A percentile compares a stretch with the other conserved stretches of the same genome.
Evolutionary conservation across 2,113 vertebrate species (phyloP).

Genomic region (Rhombomys opimus): DNA sequence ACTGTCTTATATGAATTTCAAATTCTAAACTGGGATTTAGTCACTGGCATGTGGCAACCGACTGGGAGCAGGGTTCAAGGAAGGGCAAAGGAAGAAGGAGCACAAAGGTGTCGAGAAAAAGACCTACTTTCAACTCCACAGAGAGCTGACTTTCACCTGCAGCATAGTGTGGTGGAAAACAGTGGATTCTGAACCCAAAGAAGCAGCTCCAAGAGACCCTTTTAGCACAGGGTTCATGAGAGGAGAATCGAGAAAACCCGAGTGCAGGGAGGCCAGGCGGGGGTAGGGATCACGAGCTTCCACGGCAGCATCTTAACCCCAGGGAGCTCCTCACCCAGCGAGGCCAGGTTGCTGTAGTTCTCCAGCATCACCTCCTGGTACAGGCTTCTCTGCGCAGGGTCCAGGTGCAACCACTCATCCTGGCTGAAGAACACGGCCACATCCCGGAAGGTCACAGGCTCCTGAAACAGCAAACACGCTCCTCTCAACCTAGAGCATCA

Average conservation of each 20-base stretch:
- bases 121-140: not conserved
- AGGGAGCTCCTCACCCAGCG: slow-evolving; percentile 67
- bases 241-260: not conserved
- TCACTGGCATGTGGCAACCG: not conserved
- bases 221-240: not conserved
- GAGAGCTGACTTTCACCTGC: not conserved
- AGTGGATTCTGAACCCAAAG: not conserved
- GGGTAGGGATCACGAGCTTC: not conserved
- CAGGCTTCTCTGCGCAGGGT: slow-evolving; percentile 65
- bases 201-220: too few relatives aligned
- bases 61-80: not conserved
- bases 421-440: slow-evolving; percentile 80
- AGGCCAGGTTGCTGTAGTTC: slow-evolving; percentile 76
- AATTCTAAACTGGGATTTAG: not conserved
- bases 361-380: slow-evolving; percentile 82
- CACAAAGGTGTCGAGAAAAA: not conserved
- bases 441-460: slow-evolving; percentile 75
- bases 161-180: not conserved
- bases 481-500: not conserved
- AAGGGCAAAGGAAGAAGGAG: not conserved
- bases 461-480: slow-evolving; percentile 68
- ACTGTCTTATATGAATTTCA: not conserved
- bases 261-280: not conserved
- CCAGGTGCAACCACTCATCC: slow-evolving; percentile 77
- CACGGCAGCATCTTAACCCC: not conserved